Conservation (phyloP, 2,113 vertebrate species). For the Lethenteron camtschaticum region DNA sequence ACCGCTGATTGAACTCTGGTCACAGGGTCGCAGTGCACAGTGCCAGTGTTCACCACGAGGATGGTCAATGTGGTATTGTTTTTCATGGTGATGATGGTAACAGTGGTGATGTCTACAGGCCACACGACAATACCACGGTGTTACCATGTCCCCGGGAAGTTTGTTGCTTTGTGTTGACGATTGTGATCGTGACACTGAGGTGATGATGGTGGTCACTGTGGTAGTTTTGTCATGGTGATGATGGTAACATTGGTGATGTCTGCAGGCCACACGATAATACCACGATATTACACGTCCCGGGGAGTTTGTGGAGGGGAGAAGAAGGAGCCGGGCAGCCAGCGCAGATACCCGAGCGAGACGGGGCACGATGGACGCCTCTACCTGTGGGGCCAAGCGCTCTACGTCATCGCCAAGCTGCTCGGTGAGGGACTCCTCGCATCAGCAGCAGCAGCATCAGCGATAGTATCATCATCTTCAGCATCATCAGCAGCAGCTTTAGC, state of each 20-base stretch:
- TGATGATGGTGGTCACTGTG: too few relatives aligned
- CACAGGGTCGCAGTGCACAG: too few relatives aligned
- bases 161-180: slow-evolving; percentile 55
- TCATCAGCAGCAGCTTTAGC: too few relatives aligned
- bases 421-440: slow-evolving; percentile 27
- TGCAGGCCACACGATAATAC: slow-evolving; percentile 51
- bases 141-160: slow-evolving; percentile 73
- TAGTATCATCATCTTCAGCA: too few relatives aligned
- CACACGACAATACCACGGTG: slow-evolving; percentile 68
- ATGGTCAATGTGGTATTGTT: too few relatives aligned
- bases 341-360: slow-evolving; percentile 70
- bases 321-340: slow-evolving; percentile 60
- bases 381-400: slow-evolving; percentile 79
- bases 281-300: slow-evolving; percentile 83
- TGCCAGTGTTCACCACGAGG: too few relatives aligned
- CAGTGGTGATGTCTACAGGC: slow-evolving; percentile 21
- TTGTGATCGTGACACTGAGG: too few relatives aligned
- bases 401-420: slow-evolving; percentile 64
- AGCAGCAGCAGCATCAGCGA: too few relatives aligned
- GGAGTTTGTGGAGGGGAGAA: slow-evolving; percentile 80
- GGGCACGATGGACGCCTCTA: slow-evolving; percentile 67
- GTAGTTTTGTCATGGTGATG: too few relatives aligned
- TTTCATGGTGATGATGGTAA: too few relatives aligned
- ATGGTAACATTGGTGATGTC: neutral
- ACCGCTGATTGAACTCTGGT: too few relatives aligned